A percentile compares a stretch with the other conserved stretches of the same genome.
Evolutionary conservation across 1,140 invertebrate genomes (phyloP).

Genomic region (Trachelipus rathkii): DNA sequence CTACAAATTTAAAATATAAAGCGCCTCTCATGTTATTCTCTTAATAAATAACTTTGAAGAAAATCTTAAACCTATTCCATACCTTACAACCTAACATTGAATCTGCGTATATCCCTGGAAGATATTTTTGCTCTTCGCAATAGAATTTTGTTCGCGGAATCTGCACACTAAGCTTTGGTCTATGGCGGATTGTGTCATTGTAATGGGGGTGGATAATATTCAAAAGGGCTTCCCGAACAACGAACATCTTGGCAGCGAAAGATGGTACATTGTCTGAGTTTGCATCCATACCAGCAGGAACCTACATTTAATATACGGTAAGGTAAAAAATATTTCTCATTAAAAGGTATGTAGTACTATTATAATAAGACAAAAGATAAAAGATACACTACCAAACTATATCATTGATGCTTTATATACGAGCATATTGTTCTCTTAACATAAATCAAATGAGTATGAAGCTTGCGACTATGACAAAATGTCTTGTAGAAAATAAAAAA

Average conservation of each 20-base stretch:
- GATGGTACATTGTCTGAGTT: conserved; percentile 43
- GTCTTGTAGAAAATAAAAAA: neutral
- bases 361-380: too few species aligned
- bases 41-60: too few species aligned
- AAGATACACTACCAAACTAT: too few species aligned
- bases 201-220: conserved; percentile 37
- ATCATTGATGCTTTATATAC: too few species aligned
- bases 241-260: conserved; percentile 42
- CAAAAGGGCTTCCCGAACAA: conserved; percentile 37
- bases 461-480: too few species aligned
- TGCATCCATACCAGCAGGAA: conserved; percentile 28
- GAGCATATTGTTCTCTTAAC: too few species aligned
- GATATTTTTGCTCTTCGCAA: conserved; percentile 75
- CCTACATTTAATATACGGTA: conserved; percentile 26
- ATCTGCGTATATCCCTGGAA: conserved; percentile 82
- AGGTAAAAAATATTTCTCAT: too few species aligned
- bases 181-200: neutral
- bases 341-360: too few species aligned
- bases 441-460: too few species aligned
- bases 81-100: conserved; percentile 89
- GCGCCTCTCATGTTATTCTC: too few species aligned
- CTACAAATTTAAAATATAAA: too few species aligned
- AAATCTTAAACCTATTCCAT: conserved; percentile 45
- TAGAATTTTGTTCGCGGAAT: conserved; percentile 65
- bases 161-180: conserved; percentile 8